Percentiles rank a stretch among this genome's conserved stretches.
Evolutionary conservation across 2,797 vertebrate species (phyloP).

Genomic region (Emys orbicularis): DNA sequence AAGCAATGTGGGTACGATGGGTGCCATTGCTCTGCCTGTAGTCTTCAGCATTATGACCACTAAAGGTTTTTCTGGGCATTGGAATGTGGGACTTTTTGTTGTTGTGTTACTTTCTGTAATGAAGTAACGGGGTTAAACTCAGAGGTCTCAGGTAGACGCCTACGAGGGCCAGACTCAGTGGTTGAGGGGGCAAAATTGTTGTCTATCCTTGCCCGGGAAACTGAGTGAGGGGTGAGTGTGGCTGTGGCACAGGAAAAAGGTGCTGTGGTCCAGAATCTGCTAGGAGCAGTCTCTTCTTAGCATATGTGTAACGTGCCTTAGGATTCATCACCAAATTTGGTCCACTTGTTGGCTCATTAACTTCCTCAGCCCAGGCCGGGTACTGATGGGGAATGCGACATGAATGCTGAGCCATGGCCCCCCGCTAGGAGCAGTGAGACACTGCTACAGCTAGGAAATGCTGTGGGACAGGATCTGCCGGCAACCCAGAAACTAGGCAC

Average conservation of each 20-base stretch:
- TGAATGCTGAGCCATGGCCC: too few species aligned
- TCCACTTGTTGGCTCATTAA: too few species aligned
- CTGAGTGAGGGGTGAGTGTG: background rate
- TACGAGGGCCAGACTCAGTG: background rate
- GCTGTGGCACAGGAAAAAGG: background rate
- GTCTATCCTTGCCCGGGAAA: background rate
- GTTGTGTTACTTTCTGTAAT: background rate
- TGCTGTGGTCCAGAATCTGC: background rate
- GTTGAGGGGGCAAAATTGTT: background rate
- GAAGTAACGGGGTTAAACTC: background rate
- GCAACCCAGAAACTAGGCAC: background rate
- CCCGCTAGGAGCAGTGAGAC: background rate
- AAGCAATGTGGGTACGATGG: background rate
- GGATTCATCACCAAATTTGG: too few species aligned
- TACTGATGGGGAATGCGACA: too few species aligned
- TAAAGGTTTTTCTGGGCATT: background rate
- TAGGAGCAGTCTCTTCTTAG: background rate
- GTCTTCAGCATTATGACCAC: background rate
- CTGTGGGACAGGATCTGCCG: background rate
- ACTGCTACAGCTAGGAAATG: background rate
- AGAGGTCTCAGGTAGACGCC: background rate
- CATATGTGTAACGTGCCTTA: too few species aligned
- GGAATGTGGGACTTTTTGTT: background rate
- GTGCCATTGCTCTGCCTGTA: background rate
- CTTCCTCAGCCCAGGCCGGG: too few species aligned